Evolutionary conservation across 2,113 vertebrate genomes (phyloP).

Genomic region (Etheostoma spectabile): DNA sequence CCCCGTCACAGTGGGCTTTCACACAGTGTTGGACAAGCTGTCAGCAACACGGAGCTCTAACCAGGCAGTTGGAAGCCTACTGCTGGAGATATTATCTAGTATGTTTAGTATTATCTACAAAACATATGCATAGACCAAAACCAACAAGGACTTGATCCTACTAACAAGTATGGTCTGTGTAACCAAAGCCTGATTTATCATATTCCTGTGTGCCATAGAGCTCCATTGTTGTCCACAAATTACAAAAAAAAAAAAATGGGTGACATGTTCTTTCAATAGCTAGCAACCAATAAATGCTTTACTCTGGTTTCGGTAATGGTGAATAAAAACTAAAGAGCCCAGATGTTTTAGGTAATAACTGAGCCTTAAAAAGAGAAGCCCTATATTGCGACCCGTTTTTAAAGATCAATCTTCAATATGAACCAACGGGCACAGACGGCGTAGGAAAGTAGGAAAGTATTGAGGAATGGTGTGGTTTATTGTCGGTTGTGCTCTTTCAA

Average conservation of each 20-base stretch:
- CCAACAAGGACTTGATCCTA: background rate
- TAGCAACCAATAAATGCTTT: background rate
- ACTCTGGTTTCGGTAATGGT: background rate
- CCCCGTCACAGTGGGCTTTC: slow-evolving; percentile 55
- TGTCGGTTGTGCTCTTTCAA: background rate
- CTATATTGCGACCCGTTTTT: background rate
- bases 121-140: background rate
- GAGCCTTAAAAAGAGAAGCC: background rate
- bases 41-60: slow-evolving; percentile 53
- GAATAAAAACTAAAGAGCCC: background rate
- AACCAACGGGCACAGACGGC: background rate
- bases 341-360: background rate
- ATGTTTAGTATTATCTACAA: background rate
- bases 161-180: background rate
- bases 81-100: background rate
- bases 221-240: background rate
- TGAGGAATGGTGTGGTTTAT: too few species aligned
- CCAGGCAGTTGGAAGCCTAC: slow-evolving; percentile 49
- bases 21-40: slow-evolving; percentile 61
- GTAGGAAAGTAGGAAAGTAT: too few species aligned
- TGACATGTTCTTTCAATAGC: background rate
- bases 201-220: background rate
- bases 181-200: background rate
- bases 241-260: background rate
- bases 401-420: background rate